Evolutionary conservation across 1,140 invertebrate genomes (phyloP).

Genomic region (Rhynchophorus ferrugineus): DNA sequence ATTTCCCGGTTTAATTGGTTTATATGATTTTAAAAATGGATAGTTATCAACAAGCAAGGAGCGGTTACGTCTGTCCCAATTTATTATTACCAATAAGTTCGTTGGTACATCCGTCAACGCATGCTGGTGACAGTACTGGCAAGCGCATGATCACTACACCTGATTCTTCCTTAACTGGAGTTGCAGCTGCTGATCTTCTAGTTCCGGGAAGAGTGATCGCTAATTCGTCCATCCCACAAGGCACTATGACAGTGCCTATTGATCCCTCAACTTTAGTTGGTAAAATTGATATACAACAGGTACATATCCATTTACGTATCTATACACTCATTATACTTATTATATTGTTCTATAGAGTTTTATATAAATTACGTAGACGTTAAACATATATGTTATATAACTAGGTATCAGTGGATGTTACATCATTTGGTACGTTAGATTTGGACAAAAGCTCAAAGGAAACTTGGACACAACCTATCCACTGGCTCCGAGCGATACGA

Average conservation of each 20-base stretch:
- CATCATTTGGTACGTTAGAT: slow-evolving; percentile 28
- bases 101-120: slow-evolving; percentile 2
- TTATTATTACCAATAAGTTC: background rate
- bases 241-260: slow-evolving; percentile 31
- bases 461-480: slow-evolving; percentile 29
- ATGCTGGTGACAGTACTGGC: too few relatives aligned
- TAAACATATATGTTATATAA: slow-evolving; percentile 5
- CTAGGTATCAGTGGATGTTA: slow-evolving; percentile 32
- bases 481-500: slow-evolving; percentile 41
- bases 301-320: slow-evolving; percentile 17
- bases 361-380: too few relatives aligned
- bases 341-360: too few relatives aligned
- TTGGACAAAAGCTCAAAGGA: slow-evolving; percentile 29
- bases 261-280: slow-evolving; percentile 30
- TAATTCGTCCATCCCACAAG: slow-evolving; percentile 31
- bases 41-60: too few relatives aligned
- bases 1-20: background rate
- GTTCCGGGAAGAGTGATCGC: slow-evolving; percentile 36
- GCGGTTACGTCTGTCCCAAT: slow-evolving; percentile 4
- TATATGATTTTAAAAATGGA: slow-evolving; percentile 1
- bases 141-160: too few relatives aligned
- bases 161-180: too few relatives aligned
- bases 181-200: slow-evolving; percentile 29
- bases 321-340: background rate
- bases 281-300: slow-evolving; percentile 34